Conservation (phyloP, 2,797 vertebrate genomes). For the Cichlasoma orientale region DNA sequence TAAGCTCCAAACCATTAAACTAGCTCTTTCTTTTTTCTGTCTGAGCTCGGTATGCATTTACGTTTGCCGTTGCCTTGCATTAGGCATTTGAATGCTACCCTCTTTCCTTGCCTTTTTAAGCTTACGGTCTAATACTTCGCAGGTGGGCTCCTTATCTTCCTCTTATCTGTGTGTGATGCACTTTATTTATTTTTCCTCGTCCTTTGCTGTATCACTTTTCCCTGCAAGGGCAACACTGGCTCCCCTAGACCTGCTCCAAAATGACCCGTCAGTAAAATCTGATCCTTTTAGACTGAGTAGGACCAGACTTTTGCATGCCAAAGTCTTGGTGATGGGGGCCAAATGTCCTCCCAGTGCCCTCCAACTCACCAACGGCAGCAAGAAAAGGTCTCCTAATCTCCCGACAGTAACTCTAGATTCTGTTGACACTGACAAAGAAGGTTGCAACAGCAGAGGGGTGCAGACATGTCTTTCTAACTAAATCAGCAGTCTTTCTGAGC, state of each 20-base stretch:
- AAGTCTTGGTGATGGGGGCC: conserved; percentile 67
- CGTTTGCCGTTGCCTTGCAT: conserved; percentile 3
- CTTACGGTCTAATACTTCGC: conserved; percentile 41
- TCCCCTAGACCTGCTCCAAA: conserved; percentile 68
- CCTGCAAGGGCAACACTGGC: conserved; percentile 70
- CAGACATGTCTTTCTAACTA: conserved; percentile 43
- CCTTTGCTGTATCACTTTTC: conserved; percentile 78
- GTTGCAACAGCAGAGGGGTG: conserved; percentile 26
- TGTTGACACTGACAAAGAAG: conserved; percentile 75
- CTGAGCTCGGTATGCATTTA: not conserved
- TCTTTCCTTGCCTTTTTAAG: conserved; percentile 37
- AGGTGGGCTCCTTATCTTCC: conserved; percentile 62
- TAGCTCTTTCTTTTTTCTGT: not conserved
- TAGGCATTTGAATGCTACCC: conserved; percentile 22
- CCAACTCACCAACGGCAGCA: conserved; percentile 65
- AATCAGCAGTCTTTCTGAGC: conserved; percentile 60
- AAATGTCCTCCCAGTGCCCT: conserved; percentile 76
- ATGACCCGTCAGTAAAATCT: conserved; percentile 81
- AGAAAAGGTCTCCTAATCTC: conserved; percentile 70
- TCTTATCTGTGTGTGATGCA: conserved; percentile 73
- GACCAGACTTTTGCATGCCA: conserved; percentile 70
- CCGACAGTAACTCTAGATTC: conserved; percentile 75
- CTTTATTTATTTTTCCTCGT: conserved; percentile 68
- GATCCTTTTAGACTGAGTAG: conserved; percentile 75
- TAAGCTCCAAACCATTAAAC: conserved; percentile 5